These are phyloP conservation scores for Enteromius unitaeniatus DNA, from an alignment of 2,797 vertebrate genomes.

Conservation along the genomic window DNA sequence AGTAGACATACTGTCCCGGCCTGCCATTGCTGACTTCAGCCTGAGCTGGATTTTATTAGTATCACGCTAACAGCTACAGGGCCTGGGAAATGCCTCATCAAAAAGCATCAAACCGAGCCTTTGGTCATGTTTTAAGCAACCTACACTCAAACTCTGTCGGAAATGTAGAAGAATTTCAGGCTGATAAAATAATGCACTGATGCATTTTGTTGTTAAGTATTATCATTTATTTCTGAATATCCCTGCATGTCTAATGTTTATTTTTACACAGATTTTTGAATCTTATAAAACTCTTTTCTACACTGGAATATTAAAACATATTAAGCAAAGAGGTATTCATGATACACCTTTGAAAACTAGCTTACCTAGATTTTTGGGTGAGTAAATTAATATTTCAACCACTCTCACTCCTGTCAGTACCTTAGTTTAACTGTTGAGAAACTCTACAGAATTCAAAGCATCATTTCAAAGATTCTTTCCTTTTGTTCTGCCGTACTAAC, in stretches of 20 bases:
- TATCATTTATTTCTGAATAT: background rate
- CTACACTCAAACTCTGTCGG: background rate
- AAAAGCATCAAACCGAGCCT: conserved; percentile 36
- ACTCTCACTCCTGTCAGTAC: too few relatives aligned
- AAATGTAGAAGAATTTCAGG: background rate
- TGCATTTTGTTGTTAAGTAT: background rate
- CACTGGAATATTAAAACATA: background rate
- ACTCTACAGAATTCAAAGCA: conserved; percentile 11
- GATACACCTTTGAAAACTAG: background rate
- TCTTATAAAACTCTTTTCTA: background rate
- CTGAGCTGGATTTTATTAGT: conserved; percentile 55
- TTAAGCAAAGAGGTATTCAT: background rate
- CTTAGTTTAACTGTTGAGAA: conserved; percentile 38
- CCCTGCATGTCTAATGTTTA: background rate
- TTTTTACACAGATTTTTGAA: background rate
- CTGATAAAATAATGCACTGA: background rate
- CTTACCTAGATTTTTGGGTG: too few relatives aligned
- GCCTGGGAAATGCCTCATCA: conserved; percentile 36
- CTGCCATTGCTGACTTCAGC: conserved; percentile 54
- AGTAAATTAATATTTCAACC: too few relatives aligned
- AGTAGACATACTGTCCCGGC: conserved; percentile 62
- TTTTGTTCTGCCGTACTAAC: conserved; percentile 55
- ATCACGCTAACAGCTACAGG: conserved; percentile 43
- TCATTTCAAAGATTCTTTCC: conserved; percentile 34
- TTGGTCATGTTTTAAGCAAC: conserved; percentile 16